These are phyloP conservation scores for Ranitomeya imitator DNA, from an alignment of 2,113 vertebrate species.

Conservation along the genomic window DNA sequence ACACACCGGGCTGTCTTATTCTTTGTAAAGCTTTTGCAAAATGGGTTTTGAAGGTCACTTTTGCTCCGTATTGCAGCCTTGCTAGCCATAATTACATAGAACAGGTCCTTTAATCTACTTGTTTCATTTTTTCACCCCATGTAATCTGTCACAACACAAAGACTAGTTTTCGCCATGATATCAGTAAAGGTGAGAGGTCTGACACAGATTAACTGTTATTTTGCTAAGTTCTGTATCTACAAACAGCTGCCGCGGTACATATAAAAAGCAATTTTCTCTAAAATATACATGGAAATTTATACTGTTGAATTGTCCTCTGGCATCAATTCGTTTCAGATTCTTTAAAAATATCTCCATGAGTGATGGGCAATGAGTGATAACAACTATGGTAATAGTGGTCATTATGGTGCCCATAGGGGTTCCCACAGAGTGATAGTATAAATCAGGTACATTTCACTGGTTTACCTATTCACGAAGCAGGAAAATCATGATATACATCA, in stretches of 20 bases:
- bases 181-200: neutral
- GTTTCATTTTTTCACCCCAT: conserved; percentile 6
- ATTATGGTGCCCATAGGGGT: neutral
- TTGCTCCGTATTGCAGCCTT: neutral
- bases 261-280: neutral
- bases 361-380: neutral
- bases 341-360: neutral
- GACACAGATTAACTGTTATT: neutral
- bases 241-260: neutral
- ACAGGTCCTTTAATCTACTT: conserved; percentile 18
- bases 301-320: neutral
- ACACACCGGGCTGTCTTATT: neutral
- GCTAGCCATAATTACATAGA: conserved; percentile 4
- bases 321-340: neutral
- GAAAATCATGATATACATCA: no score
- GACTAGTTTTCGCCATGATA: neutral
- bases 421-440: neutral
- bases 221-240: neutral
- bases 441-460: no score
- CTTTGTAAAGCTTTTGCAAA: neutral
- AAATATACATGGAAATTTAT: neutral
- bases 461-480: no score
- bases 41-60: conserved; percentile 17
- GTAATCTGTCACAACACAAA: conserved; percentile 1
- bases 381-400: neutral